Evolutionary conservation across 2,888 invertebrate genomes (phyloP).

Genomic region (Beris chalybata): DNA sequence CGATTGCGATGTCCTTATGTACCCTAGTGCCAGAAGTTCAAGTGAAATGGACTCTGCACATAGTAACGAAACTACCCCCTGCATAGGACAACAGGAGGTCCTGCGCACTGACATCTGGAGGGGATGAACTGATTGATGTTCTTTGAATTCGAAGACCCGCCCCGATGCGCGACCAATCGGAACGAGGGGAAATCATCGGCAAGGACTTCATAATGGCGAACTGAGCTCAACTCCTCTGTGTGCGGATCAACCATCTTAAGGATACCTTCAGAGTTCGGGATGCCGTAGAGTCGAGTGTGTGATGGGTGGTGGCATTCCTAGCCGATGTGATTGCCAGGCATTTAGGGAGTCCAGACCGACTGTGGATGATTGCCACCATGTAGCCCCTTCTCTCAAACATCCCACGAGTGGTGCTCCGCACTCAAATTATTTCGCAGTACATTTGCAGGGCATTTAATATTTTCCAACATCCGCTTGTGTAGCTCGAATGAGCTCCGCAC

Average conservation of each 20-base stretch:
- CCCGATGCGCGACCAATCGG: slow-evolving; percentile 44
- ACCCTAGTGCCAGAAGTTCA: not conserved
- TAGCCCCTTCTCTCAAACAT: not conserved
- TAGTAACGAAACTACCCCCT: slow-evolving; percentile 7
- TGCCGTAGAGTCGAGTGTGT: not conserved
- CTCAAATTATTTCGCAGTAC: slow-evolving; percentile 37
- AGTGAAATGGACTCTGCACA: slow-evolving; percentile 1
- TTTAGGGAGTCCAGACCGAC: slow-evolving; percentile 17
- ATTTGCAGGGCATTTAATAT: slow-evolving; percentile 38
- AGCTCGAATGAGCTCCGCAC: not conserved
- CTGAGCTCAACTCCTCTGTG: not conserved
- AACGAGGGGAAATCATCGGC: slow-evolving; percentile 43
- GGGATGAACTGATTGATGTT: not conserved
- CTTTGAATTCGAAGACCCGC: slow-evolving; percentile 35
- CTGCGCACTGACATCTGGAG: slow-evolving; percentile 2
- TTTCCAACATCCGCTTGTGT: slow-evolving; percentile 28
- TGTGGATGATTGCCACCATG: slow-evolving; percentile 24
- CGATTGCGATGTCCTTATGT: slow-evolving; percentile 11
- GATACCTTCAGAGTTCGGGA: not conserved
- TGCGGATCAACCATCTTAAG: slow-evolving; percentile 13
- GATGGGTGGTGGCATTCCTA: slow-evolving; percentile 7
- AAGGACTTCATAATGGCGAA: slow-evolving; percentile 22
- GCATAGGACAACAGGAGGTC: not conserved
- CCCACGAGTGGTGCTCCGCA: slow-evolving; percentile 2
- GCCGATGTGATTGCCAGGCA: slow-evolving; percentile 26